Evolutionary conservation across 2,888 invertebrate species (phyloP), one percentile per base, ranked within the genome.

Genomic region (Camponotus fellah): DNA sequence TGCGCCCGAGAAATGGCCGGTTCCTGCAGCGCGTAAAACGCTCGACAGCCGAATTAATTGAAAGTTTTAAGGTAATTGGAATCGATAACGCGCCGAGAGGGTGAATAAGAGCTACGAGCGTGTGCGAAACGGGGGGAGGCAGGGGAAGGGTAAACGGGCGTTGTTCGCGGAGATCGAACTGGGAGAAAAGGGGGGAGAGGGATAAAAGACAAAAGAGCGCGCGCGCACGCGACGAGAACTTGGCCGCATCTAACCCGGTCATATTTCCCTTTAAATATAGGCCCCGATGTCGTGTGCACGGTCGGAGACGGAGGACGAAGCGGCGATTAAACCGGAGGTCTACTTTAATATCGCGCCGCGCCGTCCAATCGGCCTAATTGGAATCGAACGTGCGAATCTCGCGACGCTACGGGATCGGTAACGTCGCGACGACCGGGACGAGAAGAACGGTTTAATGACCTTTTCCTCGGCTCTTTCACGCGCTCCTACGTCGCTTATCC

Each of bases 51-150:
- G 90, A 91, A 93, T 93, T 92, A 93, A 93, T 93, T 91, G 92
- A 92, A 93, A 93, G 90, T 91, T 93, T 92, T 91, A 90, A 91
- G 92, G 87, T 92, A 91, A 93, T 92, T 92, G 92, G 88, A 92
- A 92, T 90, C 91, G 89, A 92, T 91, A 92, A 87, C 87, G 86
- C 75, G 86, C 75, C 68, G 82, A 75, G 82, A 75, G 75, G 60
- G 81, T 85, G 87, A 88, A 83, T 85, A 88, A 85, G 87, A 89
- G 86, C 81, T 60, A 71, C 74, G 80, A 49, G 58, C 60, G 64
- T 60, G n/a, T 62, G 69, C 75, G 76, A 26, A 26, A 26, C 26
- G 26, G 26, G 26, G 26, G 26, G 26, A 26, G 26, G 26, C 26
- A 0, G 69, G 76, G 49, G 56, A 56, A 68, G n/a, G 14, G 60